A percentile compares a stretch with the other conserved stretches of the same genome.
Evolutionary conservation across 2,113 vertebrate species (phyloP).

Genomic region (Pardalotus punctatus): DNA sequence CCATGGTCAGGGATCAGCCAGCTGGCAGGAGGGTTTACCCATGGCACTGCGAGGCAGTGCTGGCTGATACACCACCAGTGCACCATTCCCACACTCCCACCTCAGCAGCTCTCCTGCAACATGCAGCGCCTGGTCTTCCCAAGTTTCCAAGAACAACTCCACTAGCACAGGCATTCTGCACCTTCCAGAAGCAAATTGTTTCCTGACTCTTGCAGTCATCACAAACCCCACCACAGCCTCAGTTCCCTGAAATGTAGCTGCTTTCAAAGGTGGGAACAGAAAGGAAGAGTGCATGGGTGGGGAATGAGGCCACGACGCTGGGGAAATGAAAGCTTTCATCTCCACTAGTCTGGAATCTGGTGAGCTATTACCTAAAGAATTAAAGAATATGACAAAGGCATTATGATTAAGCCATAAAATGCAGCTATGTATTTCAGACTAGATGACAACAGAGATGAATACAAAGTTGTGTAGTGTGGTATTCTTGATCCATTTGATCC

Average conservation of each 20-base stretch:
- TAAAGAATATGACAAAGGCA: constrained; percentile 48
- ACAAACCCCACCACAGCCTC: background rate
- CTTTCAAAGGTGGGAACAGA: background rate
- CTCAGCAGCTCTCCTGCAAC: background rate
- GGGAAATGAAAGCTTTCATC: constrained; percentile 51
- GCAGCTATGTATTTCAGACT: constrained; percentile 44
- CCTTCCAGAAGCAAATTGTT: background rate
- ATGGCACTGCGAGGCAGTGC: background rate
- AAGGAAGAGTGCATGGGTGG: constrained; percentile 4
- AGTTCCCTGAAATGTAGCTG: background rate
- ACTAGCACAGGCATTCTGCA: background rate
- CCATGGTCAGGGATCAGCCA: background rate
- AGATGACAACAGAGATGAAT: constrained; percentile 50
- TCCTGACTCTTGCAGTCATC: background rate
- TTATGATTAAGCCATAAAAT: constrained; percentile 43
- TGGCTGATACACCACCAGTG: background rate
- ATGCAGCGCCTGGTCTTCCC: background rate
- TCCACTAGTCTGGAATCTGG: constrained; percentile 17
- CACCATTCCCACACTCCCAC: background rate
- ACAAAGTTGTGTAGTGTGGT: constrained; percentile 29
- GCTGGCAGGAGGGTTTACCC: background rate
- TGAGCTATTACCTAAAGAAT: constrained; percentile 38
- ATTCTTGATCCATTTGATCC: constrained; percentile 47
- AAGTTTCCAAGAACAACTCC: background rate
- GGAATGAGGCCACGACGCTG: background rate